A percentile compares a stretch with the other conserved stretches of the same genome.
Evolutionary conservation across 2,888 invertebrate species (phyloP).

Genomic region (Dascillus cervinus): DNA sequence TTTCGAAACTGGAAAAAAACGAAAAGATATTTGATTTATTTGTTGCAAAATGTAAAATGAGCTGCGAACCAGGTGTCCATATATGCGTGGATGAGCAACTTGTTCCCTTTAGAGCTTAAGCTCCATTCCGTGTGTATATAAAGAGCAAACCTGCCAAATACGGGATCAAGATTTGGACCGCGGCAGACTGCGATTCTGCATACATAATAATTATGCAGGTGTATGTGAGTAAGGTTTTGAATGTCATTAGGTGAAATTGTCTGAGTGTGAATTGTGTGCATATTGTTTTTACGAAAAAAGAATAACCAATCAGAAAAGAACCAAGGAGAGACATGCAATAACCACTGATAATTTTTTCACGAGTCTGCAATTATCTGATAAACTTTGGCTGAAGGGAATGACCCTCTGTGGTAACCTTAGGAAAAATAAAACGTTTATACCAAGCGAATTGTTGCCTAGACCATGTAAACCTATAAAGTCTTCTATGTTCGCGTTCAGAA

Average conservation of each 20-base stretch:
- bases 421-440: conserved; percentile 11
- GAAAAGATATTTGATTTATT: conserved; percentile 8
- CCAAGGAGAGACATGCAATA: conserved; percentile 2
- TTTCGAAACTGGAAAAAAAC: conserved; percentile 7
- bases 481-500: conserved; percentile 4
- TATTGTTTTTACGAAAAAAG: conserved; percentile 1
- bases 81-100: conserved; percentile 9
- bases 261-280: neutral
- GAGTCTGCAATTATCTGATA: conserved; percentile 5
- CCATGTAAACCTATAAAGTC: conserved; percentile 2
- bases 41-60: conserved; percentile 6
- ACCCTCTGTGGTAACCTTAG: conserved; percentile 8
- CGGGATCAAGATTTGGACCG: conserved; percentile 6
- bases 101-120: conserved; percentile 7
- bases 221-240: conserved; percentile 2
- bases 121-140: conserved; percentile 7
- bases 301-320: conserved; percentile 3
- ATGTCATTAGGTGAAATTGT: conserved; percentile 1
- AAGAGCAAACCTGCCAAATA: conserved; percentile 11
- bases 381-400: conserved; percentile 2
- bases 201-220: conserved; percentile 6
- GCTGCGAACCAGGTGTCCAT: conserved; percentile 4
- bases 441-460: conserved; percentile 4
- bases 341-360: conserved; percentile 9
- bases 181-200: conserved; percentile 3